phyloP scores from a whole-genome alignment of 2,113 vertebrate species.

The Marmota flaviventris region DNA sequence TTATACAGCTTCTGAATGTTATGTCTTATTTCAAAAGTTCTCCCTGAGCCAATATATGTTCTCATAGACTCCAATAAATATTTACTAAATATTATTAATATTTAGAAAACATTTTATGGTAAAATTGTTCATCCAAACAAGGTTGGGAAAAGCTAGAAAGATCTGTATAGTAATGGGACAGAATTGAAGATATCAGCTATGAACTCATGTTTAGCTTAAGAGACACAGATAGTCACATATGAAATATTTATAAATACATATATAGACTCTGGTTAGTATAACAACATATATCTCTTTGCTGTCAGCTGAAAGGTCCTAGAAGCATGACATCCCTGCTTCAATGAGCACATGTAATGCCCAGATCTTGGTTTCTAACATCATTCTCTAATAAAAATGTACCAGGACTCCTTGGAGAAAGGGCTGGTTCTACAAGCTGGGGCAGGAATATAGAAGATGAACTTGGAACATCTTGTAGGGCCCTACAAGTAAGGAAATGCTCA shows the following conservation, averaged over 20 bases:
- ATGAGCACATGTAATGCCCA: background rate
- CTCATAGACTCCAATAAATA: background rate
- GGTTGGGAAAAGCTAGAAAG: background rate
- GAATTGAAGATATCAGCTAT: background rate
- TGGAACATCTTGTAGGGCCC: background rate
- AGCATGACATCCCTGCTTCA: background rate
- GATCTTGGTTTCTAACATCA: background rate
- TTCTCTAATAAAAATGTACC: background rate
- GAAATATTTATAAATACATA: background rate
- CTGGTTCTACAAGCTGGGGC: background rate
- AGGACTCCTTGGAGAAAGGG: background rate
- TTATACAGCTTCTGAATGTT: background rate
- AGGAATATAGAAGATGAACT: background rate
- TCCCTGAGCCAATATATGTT: background rate
- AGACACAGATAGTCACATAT: background rate
- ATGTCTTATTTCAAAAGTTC: background rate
- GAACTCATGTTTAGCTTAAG: background rate
- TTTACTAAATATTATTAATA: background rate
- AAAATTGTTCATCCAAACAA: constrained; percentile 9
- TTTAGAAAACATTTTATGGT: background rate
- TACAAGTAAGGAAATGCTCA: background rate
- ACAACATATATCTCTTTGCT: background rate
- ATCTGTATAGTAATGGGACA: background rate
- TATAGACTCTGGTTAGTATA: background rate
- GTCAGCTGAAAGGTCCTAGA: background rate